Evolutionary conservation across 2,888 invertebrate species (phyloP).

Genomic region (Hydrotaea diabolus): DNA sequence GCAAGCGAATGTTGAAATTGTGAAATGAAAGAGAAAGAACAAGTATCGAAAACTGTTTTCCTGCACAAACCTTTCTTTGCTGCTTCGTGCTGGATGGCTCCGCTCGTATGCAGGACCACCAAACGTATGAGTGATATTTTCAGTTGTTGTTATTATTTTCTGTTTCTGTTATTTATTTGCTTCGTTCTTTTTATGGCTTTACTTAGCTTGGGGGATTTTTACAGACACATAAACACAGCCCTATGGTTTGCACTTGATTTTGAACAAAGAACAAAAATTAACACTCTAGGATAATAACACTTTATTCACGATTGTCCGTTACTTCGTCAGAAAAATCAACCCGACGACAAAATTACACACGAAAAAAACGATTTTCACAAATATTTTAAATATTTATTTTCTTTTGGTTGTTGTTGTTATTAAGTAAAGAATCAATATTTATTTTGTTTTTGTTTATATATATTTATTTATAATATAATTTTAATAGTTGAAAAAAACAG

Average conservation of each 20-base stretch:
- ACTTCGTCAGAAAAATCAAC: neutral
- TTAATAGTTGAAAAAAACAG: slow-evolving; percentile 5
- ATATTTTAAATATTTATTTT: slow-evolving; percentile 33
- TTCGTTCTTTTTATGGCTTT: slow-evolving; percentile 25
- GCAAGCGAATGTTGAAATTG: neutral
- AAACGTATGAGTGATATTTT: slow-evolving; percentile 63
- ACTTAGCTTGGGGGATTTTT: too few relatives aligned
- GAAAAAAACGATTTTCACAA: neutral
- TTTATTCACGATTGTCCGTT: neutral
- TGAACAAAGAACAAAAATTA: slow-evolving; percentile 11
- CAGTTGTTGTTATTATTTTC: neutral
- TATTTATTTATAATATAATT: too few relatives aligned
- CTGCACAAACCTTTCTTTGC: slow-evolving; percentile 52
- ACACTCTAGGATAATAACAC: slow-evolving; percentile 9
- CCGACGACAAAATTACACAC: neutral
- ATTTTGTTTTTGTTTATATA: slow-evolving; percentile 22
- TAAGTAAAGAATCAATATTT: slow-evolving; percentile 26
- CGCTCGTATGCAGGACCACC: slow-evolving; percentile 40
- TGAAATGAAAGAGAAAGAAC: neutral
- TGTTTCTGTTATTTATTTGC: slow-evolving; percentile 40
- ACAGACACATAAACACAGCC: slow-evolving; percentile 5
- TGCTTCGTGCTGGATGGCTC: slow-evolving; percentile 23
- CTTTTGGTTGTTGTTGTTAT: neutral
- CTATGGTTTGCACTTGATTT: neutral
- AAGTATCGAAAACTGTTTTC: neutral